Percentiles rank a stretch among this genome's conserved stretches.
These are phyloP conservation scores for Diplodus sargus DNA, from an alignment of 2,797 vertebrate species.

Conservation along the genomic window DNA sequence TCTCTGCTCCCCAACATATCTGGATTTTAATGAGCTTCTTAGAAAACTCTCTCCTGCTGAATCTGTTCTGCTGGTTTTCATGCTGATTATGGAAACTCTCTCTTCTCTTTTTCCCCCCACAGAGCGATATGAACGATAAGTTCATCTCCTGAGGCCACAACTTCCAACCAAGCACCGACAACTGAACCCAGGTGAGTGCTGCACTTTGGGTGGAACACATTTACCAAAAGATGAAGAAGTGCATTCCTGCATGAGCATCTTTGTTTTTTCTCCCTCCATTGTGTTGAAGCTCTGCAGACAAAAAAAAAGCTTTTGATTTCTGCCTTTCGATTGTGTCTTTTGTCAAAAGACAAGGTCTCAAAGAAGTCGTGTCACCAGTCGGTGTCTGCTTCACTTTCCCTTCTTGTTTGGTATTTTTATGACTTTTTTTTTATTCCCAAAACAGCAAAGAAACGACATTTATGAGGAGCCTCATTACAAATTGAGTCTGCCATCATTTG, in stretches of 20 bases:
- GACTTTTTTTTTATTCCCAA: slow-evolving; percentile 38
- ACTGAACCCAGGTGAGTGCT: slow-evolving; percentile 74
- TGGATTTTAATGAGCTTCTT: slow-evolving; percentile 38
- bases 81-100: slow-evolving; percentile 26
- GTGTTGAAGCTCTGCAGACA: background rate
- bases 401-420: slow-evolving; percentile 34
- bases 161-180: slow-evolving; percentile 69
- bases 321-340: background rate
- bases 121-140: slow-evolving; percentile 66
- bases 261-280: background rate
- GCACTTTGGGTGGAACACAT: slow-evolving; percentile 25
- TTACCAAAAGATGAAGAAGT: background rate
- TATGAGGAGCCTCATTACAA: slow-evolving; percentile 45
- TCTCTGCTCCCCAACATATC: slow-evolving; percentile 15
- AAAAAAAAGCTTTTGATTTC: background rate
- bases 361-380: background rate
- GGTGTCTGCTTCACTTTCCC: slow-evolving; percentile 28
- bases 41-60: slow-evolving; percentile 39
- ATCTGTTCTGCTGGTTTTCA: slow-evolving; percentile 29
- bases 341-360: slow-evolving; percentile 15
- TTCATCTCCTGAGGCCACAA: slow-evolving; percentile 69
- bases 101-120: slow-evolving; percentile 4
- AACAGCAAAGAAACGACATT: slow-evolving; percentile 50
- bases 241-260: background rate
- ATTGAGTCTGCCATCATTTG: slow-evolving; percentile 52